Percentiles rank a stretch among this genome's conserved stretches.
These are phyloP conservation scores for Noctua janthe DNA, from an alignment of 2,888 invertebrate genomes.

Conservation along the genomic window DNA sequence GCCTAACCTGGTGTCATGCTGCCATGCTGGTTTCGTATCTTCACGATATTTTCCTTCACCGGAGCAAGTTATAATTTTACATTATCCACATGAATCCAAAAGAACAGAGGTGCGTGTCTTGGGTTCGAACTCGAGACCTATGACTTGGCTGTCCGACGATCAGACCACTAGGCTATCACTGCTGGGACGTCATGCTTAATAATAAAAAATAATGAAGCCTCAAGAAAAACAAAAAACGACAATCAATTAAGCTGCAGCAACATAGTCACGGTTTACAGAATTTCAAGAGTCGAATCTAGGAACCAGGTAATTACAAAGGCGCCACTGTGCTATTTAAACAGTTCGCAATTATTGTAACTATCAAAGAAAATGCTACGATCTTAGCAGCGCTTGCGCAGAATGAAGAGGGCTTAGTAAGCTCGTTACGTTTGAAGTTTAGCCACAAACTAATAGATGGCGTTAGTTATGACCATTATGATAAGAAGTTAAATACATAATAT, in stretches of 20 bases:
- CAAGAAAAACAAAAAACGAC: neutral
- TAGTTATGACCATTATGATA: neutral
- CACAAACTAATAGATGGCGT: slow-evolving; percentile 47
- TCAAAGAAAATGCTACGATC: neutral
- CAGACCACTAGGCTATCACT: neutral
- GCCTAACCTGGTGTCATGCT: neutral
- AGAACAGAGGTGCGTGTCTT: neutral
- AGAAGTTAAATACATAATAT: neutral
- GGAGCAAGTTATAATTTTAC: neutral
- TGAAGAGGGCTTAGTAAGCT: slow-evolving; percentile 18
- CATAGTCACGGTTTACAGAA: neutral
- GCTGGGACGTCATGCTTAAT: neutral
- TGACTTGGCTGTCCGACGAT: neutral
- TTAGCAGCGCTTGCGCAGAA: slow-evolving; percentile 7
- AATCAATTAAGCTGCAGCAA: neutral
- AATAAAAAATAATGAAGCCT: neutral
- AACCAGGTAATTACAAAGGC: neutral
- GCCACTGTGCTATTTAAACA: neutral
- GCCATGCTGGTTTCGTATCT: neutral
- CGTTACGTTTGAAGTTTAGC: slow-evolving; percentile 23
- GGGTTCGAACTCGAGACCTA: neutral
- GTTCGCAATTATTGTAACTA: slow-evolving; percentile 7
- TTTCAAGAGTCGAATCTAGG: too few species aligned
- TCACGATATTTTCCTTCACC: neutral
- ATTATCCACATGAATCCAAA: neutral